Evolutionary conservation across 2,888 invertebrate genomes (phyloP), one percentile per base, ranked within the genome.

Genomic region (Lepidocyrtoides sp.): DNA sequence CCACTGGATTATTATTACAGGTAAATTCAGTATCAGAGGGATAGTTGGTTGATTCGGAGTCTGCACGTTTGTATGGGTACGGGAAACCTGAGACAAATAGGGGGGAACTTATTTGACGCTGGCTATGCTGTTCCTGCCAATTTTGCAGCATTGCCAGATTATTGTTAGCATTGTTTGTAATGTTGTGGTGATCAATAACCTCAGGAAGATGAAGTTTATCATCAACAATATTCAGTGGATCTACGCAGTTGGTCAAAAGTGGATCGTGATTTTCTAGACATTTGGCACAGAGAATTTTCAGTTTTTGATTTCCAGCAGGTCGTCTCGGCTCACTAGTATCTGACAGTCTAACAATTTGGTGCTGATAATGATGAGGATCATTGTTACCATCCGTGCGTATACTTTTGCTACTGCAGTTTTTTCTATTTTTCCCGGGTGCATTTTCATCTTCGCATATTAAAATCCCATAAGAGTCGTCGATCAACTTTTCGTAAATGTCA

Each of bases 181-280:
- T 63, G 36, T 81, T 54, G 36, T 81, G 26, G 7, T 44, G 20
- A 79, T 72, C 66, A 51, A 79, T 7, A 79, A 79, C 20, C 63
- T 69, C 51, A 2, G n/a, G 82, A 5, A 66, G 23, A 77, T 87
- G 48, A n/a, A n/a, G n/a, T 48, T 77, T 75, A 29, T 48, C 44
- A 36, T 32, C 44, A n/a, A 57, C 60, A 26, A 69, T 75, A 29
- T 75, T 91, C 77, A 77, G 36, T n/a, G 48, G 60, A 14, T 75
- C 75, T 12, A 89, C 84, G 91, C 94, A 94, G 91, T 93, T 93
- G 86, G 94, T 94, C 86, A 94, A 85, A 77, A 94, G 93, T 17
- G 94, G 94, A 92, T 94, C 94, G 92, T 94, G 94, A 91, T 94
- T 94, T 92, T 93, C 93, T 84, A 94, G 91, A 83, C 94, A 94